phyloP scores from a whole-genome alignment of 2,113 vertebrate species.

The Pachycephala philippinensis region DNA sequence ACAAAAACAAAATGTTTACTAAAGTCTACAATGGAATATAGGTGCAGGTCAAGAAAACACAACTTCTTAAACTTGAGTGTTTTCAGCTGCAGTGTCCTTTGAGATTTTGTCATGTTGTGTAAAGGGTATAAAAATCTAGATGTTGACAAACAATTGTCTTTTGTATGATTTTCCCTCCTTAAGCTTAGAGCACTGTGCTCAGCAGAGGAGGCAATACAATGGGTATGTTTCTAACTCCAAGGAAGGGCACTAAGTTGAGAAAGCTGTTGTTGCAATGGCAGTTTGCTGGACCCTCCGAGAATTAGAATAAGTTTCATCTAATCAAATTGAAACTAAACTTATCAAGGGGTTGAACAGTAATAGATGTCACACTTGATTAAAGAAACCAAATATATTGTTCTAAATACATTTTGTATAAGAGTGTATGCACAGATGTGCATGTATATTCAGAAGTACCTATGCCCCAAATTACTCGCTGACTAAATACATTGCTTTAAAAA shows the following conservation, averaged over 20 bases:
- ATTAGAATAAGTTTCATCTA: background rate
- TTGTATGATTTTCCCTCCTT: background rate
- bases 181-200: background rate
- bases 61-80: background rate
- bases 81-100: background rate
- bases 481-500: background rate
- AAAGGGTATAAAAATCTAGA: background rate
- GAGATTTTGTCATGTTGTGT: background rate
- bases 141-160: background rate
- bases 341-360: background rate
- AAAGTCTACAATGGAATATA: background rate
- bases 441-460: background rate
- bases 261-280: background rate
- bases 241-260: background rate
- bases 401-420: background rate
- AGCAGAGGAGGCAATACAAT: background rate
- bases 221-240: rapidly evolving
- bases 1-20: background rate
- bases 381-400: background rate
- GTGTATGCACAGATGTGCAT: background rate
- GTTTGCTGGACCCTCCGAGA: background rate
- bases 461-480: background rate
- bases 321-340: background rate
- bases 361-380: background rate
- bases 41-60: background rate